These are phyloP conservation scores for Diachasmimorpha longicaudata DNA, from an alignment of 1,140 invertebrate species.

Conservation along the genomic window DNA sequence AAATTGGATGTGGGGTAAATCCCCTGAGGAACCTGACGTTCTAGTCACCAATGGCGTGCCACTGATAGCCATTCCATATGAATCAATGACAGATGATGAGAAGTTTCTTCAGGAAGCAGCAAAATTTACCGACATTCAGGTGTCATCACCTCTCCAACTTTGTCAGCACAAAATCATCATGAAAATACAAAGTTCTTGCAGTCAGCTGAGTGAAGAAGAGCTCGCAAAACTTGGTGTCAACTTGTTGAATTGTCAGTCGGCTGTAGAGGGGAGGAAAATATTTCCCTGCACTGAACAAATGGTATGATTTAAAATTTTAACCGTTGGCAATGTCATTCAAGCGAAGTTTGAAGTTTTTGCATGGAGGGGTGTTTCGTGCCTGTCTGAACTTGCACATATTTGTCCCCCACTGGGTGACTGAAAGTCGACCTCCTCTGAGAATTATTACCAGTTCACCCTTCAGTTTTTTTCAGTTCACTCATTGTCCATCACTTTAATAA, in stretches of 20 bases:
- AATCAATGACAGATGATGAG: slow-evolving; percentile 69
- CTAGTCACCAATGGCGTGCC: slow-evolving; percentile 48
- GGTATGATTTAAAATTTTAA: slow-evolving; percentile 51
- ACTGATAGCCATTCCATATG: slow-evolving; percentile 64
- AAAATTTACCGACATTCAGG: slow-evolving; percentile 64
- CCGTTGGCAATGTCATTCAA: not conserved
- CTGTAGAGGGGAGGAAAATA: slow-evolving; percentile 67
- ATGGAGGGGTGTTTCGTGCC: slow-evolving; percentile 25
- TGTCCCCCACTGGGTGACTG: slow-evolving; percentile 18
- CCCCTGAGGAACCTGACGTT: slow-evolving; percentile 31
- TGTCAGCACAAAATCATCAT: slow-evolving; percentile 73
- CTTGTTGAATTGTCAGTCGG: slow-evolving; percentile 74
- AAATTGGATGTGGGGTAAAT: slow-evolving; percentile 51
- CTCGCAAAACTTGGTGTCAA: slow-evolving; percentile 73
- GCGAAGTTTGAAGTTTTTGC: not conserved
- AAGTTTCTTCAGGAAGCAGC: slow-evolving; percentile 70
- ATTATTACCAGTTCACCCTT: not conserved
- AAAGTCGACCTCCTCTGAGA: not conserved
- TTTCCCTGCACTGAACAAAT: slow-evolving; percentile 70
- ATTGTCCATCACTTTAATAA: not conserved
- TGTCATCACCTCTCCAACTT: slow-evolving; percentile 67
- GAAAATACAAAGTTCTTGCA: slow-evolving; percentile 66
- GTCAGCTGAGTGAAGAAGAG: slow-evolving; percentile 69
- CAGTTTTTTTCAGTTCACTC: not conserved
- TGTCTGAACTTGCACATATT: slow-evolving; percentile 44